Percentiles rank a stretch among this genome's conserved stretches.
Conservation (phyloP, 1,140 invertebrate genomes). For the Drosophila malerkotliana region DNA sequence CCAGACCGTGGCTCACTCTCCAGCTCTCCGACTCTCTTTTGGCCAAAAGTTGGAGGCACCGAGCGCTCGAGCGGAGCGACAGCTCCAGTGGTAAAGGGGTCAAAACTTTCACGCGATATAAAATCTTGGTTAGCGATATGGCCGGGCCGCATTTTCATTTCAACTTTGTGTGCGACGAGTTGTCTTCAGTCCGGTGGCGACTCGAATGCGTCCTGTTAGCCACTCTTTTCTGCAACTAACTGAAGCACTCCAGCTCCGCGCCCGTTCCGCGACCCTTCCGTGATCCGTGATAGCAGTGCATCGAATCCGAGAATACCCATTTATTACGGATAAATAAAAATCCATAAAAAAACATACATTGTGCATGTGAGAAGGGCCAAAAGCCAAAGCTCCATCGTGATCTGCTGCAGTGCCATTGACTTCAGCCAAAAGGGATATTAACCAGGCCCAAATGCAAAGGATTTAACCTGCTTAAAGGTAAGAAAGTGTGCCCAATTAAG, state of each 20-base stretch:
- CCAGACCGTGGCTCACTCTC: conserved; percentile 28
- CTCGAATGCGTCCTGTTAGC: conserved; percentile 45
- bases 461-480: conserved; percentile 63
- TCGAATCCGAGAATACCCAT: conserved; percentile 10
- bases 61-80: conserved; percentile 59
- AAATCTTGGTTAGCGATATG: conserved; percentile 80
- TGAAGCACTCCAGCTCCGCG: conserved; percentile 5
- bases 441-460: conserved; percentile 39
- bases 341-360: conserved; percentile 15
- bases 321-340: conserved; percentile 5
- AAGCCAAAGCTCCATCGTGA: conserved; percentile 24
- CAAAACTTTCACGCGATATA: conserved; percentile 84
- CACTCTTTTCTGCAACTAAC: conserved; percentile 1
- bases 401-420: conserved; percentile 61
- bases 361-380: conserved; percentile 42
- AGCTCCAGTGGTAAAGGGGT: conserved; percentile 75
- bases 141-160: conserved; percentile 82
- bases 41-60: conserved; percentile 19
- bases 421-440: conserved; percentile 53
- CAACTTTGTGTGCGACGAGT: conserved; percentile 75
- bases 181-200: conserved; percentile 36
- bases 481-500: conserved; percentile 21
- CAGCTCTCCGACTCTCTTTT: conserved; percentile 19
- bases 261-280: conserved; percentile 30
- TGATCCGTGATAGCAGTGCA: conserved; percentile 28